These are phyloP conservation scores for Antrozous pallidus DNA, from an alignment of 2,797 vertebrate species.

Conservation along the genomic window DNA sequence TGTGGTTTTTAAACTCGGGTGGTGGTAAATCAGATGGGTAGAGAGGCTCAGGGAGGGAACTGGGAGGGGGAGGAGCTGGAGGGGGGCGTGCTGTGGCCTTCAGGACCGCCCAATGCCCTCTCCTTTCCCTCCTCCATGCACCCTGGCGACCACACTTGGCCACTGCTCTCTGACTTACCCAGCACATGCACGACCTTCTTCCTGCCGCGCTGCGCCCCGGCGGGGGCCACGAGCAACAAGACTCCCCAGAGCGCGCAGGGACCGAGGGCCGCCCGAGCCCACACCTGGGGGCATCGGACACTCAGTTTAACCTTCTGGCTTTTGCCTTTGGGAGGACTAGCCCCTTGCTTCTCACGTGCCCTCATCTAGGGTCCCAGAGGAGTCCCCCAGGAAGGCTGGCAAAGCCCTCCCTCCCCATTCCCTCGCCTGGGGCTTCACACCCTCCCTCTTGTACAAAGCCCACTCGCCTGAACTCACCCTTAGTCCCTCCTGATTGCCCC, in stretches of 20 bases:
- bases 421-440: neutral
- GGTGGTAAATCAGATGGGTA: neutral
- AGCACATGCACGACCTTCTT: conserved; percentile 94
- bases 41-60: neutral
- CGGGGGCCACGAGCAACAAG: conserved; percentile 32
- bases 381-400: neutral
- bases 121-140: neutral
- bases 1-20: neutral
- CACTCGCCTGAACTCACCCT: neutral
- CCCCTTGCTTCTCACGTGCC: neutral
- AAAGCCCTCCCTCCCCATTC: no score
- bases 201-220: conserved; percentile 83
- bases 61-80: neutral
- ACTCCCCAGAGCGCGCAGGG: conserved; percentile 51
- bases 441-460: neutral
- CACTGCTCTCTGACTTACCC: conserved; percentile 82
- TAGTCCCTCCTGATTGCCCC: neutral
- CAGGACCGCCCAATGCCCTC: neutral
- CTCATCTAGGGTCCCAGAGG: neutral
- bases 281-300: conserved; percentile 40
- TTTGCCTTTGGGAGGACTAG: neutral
- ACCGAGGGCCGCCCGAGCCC: conserved; percentile 41
- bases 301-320: neutral
- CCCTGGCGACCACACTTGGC: neutral
- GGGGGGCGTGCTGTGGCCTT: no score